phyloP scores from a whole-genome alignment of 2,888 invertebrate species.

The Perdita meconis region DNA sequence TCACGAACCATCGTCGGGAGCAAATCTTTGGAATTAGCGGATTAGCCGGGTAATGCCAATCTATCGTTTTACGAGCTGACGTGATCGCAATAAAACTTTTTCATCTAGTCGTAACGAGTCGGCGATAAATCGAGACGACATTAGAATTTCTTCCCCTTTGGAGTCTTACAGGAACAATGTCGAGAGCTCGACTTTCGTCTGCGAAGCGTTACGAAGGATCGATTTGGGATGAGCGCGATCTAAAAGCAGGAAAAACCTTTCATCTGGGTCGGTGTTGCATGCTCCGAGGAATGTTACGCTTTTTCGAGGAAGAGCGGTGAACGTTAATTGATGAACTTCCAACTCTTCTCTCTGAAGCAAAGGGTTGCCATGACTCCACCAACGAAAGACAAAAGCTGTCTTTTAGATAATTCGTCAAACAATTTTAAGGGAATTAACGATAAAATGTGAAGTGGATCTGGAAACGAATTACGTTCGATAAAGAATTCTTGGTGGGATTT shows the following conservation, averaged over 20 bases:
- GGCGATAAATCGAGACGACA: conserved; percentile 46
- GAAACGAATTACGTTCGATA: neutral
- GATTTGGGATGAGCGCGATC: conserved; percentile 16
- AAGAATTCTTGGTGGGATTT: neutral
- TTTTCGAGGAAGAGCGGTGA: conserved; percentile 4
- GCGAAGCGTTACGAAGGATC: conserved; percentile 14
- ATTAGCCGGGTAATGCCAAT: conserved; percentile 58
- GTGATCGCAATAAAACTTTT: conserved; percentile 62
- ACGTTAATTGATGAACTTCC: conserved; percentile 23
- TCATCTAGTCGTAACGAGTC: conserved; percentile 41
- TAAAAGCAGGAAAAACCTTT: conserved; percentile 22
- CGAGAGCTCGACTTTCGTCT: neutral
- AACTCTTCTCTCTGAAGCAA: neutral
- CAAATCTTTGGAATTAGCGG: conserved; percentile 63
- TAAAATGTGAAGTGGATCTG: neutral
- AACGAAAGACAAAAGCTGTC: neutral
- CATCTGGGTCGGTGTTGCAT: neutral
- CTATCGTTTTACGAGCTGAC: conserved; percentile 63
- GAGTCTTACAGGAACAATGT: conserved; percentile 23
- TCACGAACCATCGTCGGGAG: conserved; percentile 52
- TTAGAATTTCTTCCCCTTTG: conserved; percentile 37
- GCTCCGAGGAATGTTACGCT: neutral
- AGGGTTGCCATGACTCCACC: neutral
- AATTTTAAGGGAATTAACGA: neutral
- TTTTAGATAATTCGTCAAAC: neutral